Conservation (phyloP, 2,113 vertebrate genomes). For the Epinephelus fuscoguttatus region DNA sequence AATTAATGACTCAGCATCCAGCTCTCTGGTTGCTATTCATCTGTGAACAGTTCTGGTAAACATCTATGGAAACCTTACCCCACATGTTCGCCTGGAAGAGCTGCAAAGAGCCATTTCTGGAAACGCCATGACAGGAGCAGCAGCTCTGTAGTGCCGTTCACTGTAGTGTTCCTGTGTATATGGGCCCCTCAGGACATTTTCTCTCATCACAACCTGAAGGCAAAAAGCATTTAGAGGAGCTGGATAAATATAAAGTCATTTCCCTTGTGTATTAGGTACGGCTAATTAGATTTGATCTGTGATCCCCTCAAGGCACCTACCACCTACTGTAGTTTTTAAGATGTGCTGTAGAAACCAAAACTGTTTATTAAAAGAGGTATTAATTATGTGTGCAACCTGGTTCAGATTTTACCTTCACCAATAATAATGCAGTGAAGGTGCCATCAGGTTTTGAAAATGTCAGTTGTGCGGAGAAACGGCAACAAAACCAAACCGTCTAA, state of each 20-base stretch:
- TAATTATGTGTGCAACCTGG: constrained; percentile 51
- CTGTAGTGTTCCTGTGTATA: constrained; percentile 29
- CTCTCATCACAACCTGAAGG: constrained; percentile 63
- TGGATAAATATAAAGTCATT: constrained; percentile 75
- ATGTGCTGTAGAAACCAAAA: constrained; percentile 38
- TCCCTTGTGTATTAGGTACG: constrained; percentile 63
- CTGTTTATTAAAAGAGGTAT: constrained; percentile 66
- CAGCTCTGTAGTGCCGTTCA: constrained; percentile 24
- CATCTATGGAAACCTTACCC: constrained; percentile 39
- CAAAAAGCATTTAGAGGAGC: constrained; percentile 67
- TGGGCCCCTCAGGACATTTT: constrained; percentile 56
- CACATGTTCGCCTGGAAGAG: constrained; percentile 20
- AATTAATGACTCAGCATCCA: constrained; percentile 48
- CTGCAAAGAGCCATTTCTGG: constrained; percentile 57
- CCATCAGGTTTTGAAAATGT: constrained; percentile 19
- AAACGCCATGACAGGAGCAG: constrained; percentile 37
- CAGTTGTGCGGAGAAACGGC: constrained; percentile 4
- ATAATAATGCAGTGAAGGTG: not conserved
- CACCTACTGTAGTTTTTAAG: constrained; percentile 64
- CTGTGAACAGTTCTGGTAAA: constrained; percentile 23
- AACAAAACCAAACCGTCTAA: constrained; percentile 17
- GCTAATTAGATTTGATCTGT: constrained; percentile 80
- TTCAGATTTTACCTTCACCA: constrained; percentile 33
- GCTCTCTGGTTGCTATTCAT: constrained; percentile 26
- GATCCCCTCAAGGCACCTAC: constrained; percentile 57